Evolutionary conservation across 1,140 invertebrate species (phyloP).

Genomic region (Lordiphosa stackelbergi): DNA sequence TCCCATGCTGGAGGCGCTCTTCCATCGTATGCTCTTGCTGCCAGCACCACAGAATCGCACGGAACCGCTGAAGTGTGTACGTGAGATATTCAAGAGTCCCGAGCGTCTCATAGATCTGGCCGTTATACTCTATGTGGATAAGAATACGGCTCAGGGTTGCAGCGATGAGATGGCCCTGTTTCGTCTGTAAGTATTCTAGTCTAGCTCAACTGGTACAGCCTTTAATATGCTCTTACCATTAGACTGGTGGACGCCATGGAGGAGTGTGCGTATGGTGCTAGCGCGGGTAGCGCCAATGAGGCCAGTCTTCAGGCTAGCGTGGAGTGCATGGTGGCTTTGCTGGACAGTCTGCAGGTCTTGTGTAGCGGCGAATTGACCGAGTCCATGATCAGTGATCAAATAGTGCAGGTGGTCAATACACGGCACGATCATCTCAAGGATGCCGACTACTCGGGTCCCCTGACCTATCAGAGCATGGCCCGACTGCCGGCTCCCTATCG

Average conservation of each 20-base stretch:
- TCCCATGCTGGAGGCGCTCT: slow-evolving; percentile 93
- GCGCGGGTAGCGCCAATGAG: slow-evolving; percentile 83
- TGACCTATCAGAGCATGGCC: slow-evolving; percentile 90
- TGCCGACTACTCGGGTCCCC: slow-evolving; percentile 89
- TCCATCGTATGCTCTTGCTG: slow-evolving; percentile 93
- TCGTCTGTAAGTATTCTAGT: slow-evolving; percentile 85
- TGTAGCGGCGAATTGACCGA: slow-evolving; percentile 84
- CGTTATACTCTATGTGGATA: slow-evolving; percentile 85
- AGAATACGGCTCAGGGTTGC: slow-evolving; percentile 85
- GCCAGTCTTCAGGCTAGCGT: slow-evolving; percentile 87
- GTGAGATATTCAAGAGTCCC: slow-evolving; percentile 85
- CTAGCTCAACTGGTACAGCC: too few relatives aligned
- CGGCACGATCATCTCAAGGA: slow-evolving; percentile 86
- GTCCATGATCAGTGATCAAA: slow-evolving; percentile 77
- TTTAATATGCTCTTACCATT: too few relatives aligned
- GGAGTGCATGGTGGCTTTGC: slow-evolving; percentile 88
- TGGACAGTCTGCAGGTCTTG: slow-evolving; percentile 89
- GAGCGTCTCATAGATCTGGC: slow-evolving; percentile 85
- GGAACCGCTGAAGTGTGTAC: slow-evolving; percentile 89
- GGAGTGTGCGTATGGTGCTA: slow-evolving; percentile 83
- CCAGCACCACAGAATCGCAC: slow-evolving; percentile 89
- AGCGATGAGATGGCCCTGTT: slow-evolving; percentile 94
- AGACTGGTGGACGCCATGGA: slow-evolving; percentile 92
- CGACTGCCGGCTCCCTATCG: slow-evolving; percentile 87
- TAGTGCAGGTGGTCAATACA: slow-evolving; percentile 82